phyloP scores from a whole-genome alignment of 2,113 vertebrate genomes.

The Dicaeum eximium region DNA sequence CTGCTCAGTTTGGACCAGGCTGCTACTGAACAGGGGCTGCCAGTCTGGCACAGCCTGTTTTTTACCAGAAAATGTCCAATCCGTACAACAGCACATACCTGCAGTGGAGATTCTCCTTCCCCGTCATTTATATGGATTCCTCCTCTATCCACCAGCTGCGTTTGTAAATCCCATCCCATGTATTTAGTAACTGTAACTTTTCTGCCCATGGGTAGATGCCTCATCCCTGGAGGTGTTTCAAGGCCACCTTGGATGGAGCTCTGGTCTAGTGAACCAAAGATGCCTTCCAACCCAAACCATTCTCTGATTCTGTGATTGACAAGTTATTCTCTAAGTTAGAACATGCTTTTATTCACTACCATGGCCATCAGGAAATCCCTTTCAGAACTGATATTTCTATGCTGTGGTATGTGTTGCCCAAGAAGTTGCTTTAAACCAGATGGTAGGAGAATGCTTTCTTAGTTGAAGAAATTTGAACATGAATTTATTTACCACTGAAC shows the following conservation, averaged over 20 bases:
- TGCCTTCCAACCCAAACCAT: not conserved
- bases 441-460: not conserved
- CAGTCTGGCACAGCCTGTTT: not conserved
- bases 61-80: not conserved
- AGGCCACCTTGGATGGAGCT: not conserved
- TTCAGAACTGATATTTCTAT: not conserved
- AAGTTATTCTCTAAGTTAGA: not conserved
- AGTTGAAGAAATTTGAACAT: not conserved
- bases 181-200: not conserved
- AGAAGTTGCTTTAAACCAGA: not conserved
- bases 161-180: fast-evolving
- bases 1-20: not conserved
- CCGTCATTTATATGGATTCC: fast-evolving
- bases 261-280: not conserved
- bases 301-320: not conserved
- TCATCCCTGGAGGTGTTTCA: not conserved
- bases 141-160: not conserved
- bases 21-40: not conserved
- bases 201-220: not conserved
- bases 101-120: not conserved
- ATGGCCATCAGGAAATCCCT: not conserved
- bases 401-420: not conserved
- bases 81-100: not conserved
- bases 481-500: not conserved
- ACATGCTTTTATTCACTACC: not conserved